Conservation (phyloP, 2,113 vertebrate species). For the Oryctolagus cuniculus region mOryCun1.1 NC_091447.1:54565501-54566000, state of each 20-base stretch:
- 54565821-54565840: background rate
- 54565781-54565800: background rate
- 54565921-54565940: background rate
- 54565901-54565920: accelerated
- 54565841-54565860: background rate
- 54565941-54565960: background rate
- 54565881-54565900: background rate
- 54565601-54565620: background rate
- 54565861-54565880: accelerated
- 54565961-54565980: too few species aligned
- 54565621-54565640: background rate
- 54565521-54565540: background rate
- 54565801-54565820: background rate
- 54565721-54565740: background rate
- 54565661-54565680: background rate
- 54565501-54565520: background rate
- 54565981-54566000: accelerated
- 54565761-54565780: background rate
- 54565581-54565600: background rate
- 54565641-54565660: background rate
- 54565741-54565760: background rate
- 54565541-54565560: background rate
- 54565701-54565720: background rate
- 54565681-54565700: accelerated
- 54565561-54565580: background rate